phyloP scores from a whole-genome alignment of 2,888 invertebrate genomes.

The Ectemnius cavifrons region DNA sequence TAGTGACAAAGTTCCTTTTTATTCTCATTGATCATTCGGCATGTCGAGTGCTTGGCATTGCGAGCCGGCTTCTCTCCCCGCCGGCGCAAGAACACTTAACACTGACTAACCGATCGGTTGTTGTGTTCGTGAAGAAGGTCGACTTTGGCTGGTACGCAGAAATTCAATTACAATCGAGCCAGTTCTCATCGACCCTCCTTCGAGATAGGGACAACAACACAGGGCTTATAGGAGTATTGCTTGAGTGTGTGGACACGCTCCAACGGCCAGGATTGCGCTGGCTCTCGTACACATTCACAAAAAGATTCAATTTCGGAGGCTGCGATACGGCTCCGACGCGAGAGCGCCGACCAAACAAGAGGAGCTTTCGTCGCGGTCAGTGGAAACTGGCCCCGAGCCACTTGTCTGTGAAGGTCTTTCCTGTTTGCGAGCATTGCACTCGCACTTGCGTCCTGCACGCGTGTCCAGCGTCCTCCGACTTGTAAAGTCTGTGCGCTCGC shows the following conservation, averaged over 20 bases:
- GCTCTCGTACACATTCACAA: not conserved
- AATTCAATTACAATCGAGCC: not conserved
- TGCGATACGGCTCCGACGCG: conserved; percentile 18
- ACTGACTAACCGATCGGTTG: too few species aligned
- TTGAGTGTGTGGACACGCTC: not conserved
- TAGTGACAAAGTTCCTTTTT: conserved; percentile 7
- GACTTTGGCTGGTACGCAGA: not conserved
- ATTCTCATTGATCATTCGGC: not conserved
- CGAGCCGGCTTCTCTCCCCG: not conserved
- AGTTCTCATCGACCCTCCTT: too few species aligned
- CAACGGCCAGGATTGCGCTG: conserved; percentile 4
- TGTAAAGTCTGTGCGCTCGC: too few species aligned
- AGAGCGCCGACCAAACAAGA: conserved; percentile 21
- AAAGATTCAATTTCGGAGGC: conserved; percentile 14
- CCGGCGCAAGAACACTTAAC: conserved; percentile 1
- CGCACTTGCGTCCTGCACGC: conserved; percentile 4
- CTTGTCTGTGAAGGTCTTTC: conserved; percentile 39
- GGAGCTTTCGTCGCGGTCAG: conserved; percentile 31
- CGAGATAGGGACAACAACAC: too few species aligned
- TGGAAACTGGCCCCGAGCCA: conserved; percentile 20
- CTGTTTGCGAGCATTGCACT: conserved; percentile 7
- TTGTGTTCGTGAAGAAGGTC: not conserved
- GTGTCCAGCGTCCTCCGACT: too few species aligned
- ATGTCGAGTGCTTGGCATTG: too few species aligned
- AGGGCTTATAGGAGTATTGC: too few species aligned